Evolutionary conservation across 2,113 vertebrate genomes (phyloP), one percentile per base, ranked within the genome.

Genomic region (Hypanus sabinus): DNA sequence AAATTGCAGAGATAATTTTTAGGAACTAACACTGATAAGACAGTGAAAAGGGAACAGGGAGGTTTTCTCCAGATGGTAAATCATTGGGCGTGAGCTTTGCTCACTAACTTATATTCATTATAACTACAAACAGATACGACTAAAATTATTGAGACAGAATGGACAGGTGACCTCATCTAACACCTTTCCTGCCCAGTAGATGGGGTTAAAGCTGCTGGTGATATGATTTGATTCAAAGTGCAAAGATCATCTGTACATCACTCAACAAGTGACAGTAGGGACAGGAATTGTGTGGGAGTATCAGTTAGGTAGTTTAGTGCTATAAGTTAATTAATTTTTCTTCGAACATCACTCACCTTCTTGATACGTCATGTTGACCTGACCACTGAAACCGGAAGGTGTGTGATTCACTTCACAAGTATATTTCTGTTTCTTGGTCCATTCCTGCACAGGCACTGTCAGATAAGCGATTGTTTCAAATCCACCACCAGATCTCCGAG

Each of bases 401-500:
- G 36, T 3, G 38, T 81, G 79, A 20, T 16, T 7, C 36, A 81
- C 79, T 81, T 9, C 36, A 46, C 79, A 81, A 22, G 7, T 22
- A 7, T 24, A 81, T 0, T 7, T 7, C 22, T 81, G 14, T 46
- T 81, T 20, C 79, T 20, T 75, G 22, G 6, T 75, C 73, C 73
- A 75, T 18, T 5, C 46, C 46, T 46, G 46, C 46, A 46, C 46
- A 46, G 33, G 14, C 0, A 80, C 77, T 18, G 77, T 80, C 77
- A 80, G 33, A 12, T 80, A 80, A 80, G 77, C 5, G 77, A 80
- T 16, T 38, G 77, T 80, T 80, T 80, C 14, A 33, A 80, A 80
- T 20, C 12, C 38, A 46, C 14, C 6, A 0, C 3, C 3, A 12
- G 12, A 16, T 12, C 33, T 36, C 33, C 1, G 0, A 5, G 0